Base-by-base conservation (phyloP, 2,888 invertebrate genomes). In the Neoaliturus tenellus region DNA sequence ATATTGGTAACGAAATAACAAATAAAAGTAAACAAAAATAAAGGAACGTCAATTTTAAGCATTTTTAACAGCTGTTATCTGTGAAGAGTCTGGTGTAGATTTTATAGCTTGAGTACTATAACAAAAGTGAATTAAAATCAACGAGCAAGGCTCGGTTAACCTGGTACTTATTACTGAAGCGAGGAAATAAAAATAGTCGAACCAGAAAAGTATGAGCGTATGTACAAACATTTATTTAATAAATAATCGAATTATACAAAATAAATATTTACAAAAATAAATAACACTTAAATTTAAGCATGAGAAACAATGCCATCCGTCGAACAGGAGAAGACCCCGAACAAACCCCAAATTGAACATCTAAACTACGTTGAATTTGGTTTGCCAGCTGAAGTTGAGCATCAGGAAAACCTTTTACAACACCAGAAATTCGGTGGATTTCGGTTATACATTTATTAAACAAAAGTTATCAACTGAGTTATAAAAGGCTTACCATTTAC, bases 331-430 rank as follows among this genome's bases (percentile, higher is more conserved):
- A n/a, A 71, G 44, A 44, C 75, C 75, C 75, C 28, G 2, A 28
- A 44, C 20, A 44, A 39, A 48, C 44, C 23, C 75, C 75, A 75
- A 28, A 39, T 10, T 33, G 39, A 35, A 58, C 8, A 31, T 44
- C 67, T 67, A 67, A 28, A 69, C 81, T 81, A 81, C 81, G 41
- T 25, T 28, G 28, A 81, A 69, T 81, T 81, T 81, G 81, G 81
- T 81, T 67, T 81, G 31, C 69, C 51, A 81, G 81, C 81, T 81
- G 81, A 71, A 35, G 23, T 71, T 71, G 81, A 67, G 69, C 23
- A 31, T 28, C 20, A 33, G 71, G 81, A 69, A 81, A 41, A 81
- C 81, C 81, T 71, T 81, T 81, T 51, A 81, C 71, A 71, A 48
- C 69, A 41, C 31, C 73, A 48, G 39, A 20, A 33, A 71, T 17